Conservation (phyloP, 2,113 vertebrate genomes). For the Acrocephalus kingi region DNA sequence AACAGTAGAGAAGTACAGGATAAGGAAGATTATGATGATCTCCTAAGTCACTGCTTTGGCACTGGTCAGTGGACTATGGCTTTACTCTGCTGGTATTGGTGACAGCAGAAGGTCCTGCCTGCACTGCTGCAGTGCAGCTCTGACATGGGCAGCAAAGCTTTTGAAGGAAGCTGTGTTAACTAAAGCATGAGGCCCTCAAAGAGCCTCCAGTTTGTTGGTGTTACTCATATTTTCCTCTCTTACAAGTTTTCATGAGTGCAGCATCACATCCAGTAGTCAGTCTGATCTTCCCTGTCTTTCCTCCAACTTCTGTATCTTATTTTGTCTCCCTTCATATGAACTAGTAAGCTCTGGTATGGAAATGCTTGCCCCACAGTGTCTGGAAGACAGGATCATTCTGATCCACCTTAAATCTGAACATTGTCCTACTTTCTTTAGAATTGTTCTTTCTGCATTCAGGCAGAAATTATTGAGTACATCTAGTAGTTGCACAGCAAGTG, state of each 20-base stretch:
- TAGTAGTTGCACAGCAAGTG: neutral
- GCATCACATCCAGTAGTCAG: neutral
- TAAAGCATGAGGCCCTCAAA: neutral
- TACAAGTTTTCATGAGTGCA: neutral
- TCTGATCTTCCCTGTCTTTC: neutral
- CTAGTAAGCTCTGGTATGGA: neutral
- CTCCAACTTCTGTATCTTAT: neutral
- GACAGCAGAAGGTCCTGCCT: neutral
- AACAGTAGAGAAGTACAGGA: neutral
- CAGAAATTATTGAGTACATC: neutral
- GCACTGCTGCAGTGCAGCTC: neutral
- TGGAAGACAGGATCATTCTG: neutral
- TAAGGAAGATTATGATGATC: constrained; percentile 41
- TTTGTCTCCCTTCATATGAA: neutral
- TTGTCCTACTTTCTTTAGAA: neutral
- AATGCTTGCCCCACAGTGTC: neutral
- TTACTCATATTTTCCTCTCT: neutral
- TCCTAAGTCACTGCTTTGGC: constrained; percentile 35
- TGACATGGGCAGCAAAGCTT: neutral
- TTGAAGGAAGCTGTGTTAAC: neutral
- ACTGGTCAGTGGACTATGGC: neutral
- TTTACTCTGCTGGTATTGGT: neutral
- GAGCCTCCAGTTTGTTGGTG: neutral
- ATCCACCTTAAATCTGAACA: neutral
- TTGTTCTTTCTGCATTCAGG: neutral